Conservation (phyloP, 2,113 vertebrate genomes). For the Gobio gobio region DNA sequence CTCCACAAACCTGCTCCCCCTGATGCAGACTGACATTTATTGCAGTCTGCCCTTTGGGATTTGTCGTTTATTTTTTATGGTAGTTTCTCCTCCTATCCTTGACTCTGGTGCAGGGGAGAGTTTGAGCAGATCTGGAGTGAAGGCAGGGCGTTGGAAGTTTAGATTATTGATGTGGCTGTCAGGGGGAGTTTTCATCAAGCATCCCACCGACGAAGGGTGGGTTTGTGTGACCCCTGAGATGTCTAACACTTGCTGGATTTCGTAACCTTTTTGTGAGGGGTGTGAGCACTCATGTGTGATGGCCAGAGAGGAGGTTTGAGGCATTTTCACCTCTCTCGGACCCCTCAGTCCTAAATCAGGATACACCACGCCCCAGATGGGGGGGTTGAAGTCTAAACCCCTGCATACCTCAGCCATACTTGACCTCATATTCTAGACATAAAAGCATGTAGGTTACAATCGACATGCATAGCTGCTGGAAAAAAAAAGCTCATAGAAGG, state of each 20-base stretch:
- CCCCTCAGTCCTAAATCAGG: not conserved
- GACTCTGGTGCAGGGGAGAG: constrained; percentile 37
- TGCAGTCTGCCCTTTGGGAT: constrained; percentile 64
- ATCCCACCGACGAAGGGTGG: constrained; percentile 31
- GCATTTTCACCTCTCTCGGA: constrained; percentile 30
- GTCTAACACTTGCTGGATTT: constrained; percentile 43
- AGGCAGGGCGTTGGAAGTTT: constrained; percentile 66
- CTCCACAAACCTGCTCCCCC: constrained; percentile 48
- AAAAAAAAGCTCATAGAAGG: not conserved
- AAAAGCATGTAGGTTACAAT: constrained; percentile 13
- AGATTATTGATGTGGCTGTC: constrained; percentile 80
- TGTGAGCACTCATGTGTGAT: constrained; percentile 27
- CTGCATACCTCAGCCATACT: not conserved
- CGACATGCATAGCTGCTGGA: not conserved
- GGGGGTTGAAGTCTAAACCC: not conserved
- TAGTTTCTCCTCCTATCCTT: constrained; percentile 44
- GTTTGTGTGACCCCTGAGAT: constrained; percentile 51
- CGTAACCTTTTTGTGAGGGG: constrained; percentile 41
- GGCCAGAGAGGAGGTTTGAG: constrained; percentile 31
- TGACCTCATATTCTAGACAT: constrained; percentile 22
- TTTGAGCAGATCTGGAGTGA: constrained; percentile 61
- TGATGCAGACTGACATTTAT: constrained; percentile 66
- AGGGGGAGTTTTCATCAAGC: constrained; percentile 70
- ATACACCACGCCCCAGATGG: not conserved
- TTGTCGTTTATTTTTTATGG: constrained; percentile 57